Percentiles rank a stretch among this genome's conserved stretches.
phyloP scores from a whole-genome alignment of 1,140 invertebrate genomes.

The Drosophila pachea region DNA sequence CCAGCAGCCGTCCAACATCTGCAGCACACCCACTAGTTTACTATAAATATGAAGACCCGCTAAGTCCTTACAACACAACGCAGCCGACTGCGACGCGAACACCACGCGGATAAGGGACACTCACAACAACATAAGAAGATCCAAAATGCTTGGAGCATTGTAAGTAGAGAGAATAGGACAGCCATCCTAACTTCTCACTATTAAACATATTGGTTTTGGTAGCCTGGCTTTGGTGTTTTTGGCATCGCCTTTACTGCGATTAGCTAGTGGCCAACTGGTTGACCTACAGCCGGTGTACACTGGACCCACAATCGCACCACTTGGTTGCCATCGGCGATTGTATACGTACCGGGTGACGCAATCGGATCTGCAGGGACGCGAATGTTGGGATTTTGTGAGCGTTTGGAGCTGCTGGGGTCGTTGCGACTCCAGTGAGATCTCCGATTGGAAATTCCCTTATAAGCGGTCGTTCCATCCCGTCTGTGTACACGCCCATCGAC shows the following conservation, averaged over 20 bases:
- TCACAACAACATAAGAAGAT: neutral
- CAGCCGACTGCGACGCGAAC: conserved; percentile 6
- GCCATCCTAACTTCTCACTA: neutral
- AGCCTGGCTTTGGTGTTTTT: conserved; percentile 30
- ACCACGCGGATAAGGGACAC: neutral
- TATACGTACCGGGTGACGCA: conserved; percentile 79
- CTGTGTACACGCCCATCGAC: conserved; percentile 86
- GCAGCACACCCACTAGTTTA: neutral
- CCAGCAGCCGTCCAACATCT: too few species aligned
- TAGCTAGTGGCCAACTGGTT: conserved; percentile 42
- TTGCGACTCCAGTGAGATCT: conserved; percentile 91
- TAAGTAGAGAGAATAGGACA: neutral
- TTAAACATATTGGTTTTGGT: neutral
- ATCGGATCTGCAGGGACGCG: conserved; percentile 54
- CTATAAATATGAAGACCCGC: conserved; percentile 36
- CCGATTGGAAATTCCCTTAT: conserved; percentile 92
- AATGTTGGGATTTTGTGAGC: conserved; percentile 82
- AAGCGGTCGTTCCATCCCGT: conserved; percentile 90
- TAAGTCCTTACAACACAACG: conserved; percentile 1
- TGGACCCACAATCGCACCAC: conserved; percentile 56
- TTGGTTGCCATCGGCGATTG: conserved; percentile 79
- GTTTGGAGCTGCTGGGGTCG: conserved; percentile 90
- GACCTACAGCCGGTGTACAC: conserved; percentile 61
- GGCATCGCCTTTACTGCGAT: conserved; percentile 7
- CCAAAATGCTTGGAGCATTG: conserved; percentile 7